Base-by-base conservation (phyloP, 2,888 invertebrate genomes). In the Congeria kusceri region DNA sequence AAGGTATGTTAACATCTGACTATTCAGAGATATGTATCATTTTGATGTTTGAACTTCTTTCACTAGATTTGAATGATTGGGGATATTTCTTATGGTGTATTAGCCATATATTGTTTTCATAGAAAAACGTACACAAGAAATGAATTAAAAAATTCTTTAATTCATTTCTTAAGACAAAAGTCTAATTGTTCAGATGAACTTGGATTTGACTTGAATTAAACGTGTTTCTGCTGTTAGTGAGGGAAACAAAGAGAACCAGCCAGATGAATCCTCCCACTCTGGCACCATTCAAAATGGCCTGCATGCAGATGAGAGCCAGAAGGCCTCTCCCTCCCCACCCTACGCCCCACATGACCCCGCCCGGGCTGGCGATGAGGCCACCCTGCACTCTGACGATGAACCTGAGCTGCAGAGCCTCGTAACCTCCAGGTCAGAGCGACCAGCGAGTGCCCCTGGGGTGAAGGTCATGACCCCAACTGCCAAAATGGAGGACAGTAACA, bases 371-470 rank as follows among this genome's bases (percentile, higher is more conserved):
- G 58, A 56, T 7, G 59, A 68, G 18, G 71, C 77, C 66, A 59
- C 75, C 4, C 74, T 62, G 11, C 78, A 82, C 18, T 73, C 77
- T 3, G 78, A 82, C n/a, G 75, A 82, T 7, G 83, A 83, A 64
- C 83, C 80, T 20, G 83, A 83, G 65, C 63, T 83, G 13, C 80
- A 80, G 53, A 66, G 68, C 56, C 69, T 83, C 13, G 67, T 62
- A 5, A 67, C 74, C 20, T 44, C 53, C 15, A 32, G 63, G 29
- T 57, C 77, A 13, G 70, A 61, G 4, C 18, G 63, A 59, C 64
- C 69, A 4, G 63, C 62, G 18, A 73, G 65, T 62, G 73, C 69
- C 18, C 58, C 32, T 9, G 13, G 27, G 27, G 53, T 20, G 39
- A 44, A 29, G 56, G 32, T 32, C n/a, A 25, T 32, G n/a, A 46